Conservation (phyloP, 2,113 vertebrate genomes). For the Orthonyx spaldingii region DNA sequence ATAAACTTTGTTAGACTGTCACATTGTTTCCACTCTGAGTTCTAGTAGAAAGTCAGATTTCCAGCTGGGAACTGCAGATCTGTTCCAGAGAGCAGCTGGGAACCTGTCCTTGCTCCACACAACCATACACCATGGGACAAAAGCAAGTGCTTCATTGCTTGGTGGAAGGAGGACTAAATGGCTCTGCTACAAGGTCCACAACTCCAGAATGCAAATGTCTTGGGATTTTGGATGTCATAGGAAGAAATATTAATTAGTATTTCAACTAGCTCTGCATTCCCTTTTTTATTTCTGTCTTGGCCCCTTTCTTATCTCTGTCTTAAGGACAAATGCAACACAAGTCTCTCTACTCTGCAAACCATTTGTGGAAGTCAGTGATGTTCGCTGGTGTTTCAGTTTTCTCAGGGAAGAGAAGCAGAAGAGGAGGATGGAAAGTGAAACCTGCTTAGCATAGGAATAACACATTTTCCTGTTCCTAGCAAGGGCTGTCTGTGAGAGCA, state of each 20-base stretch:
- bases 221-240: not conserved
- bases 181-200: not conserved
- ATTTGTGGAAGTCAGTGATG: not conserved
- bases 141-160: not conserved
- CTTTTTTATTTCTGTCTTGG: not conserved
- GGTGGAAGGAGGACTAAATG: not conserved
- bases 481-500: not conserved
- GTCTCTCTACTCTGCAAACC: accelerated
- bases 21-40: not conserved
- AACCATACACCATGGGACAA: not conserved
- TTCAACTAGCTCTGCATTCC: not conserved
- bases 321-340: not conserved
- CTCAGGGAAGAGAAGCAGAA: not conserved
- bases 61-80: not conserved
- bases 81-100: accelerated
- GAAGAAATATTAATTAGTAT: not conserved
- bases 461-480: not conserved
- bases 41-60: not conserved
- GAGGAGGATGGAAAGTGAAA: not conserved
- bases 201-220: not conserved
- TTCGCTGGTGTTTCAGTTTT: not conserved
- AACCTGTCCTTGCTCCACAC: not conserved
- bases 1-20: not conserved
- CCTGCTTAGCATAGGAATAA: not conserved
- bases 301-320: not conserved